Conservation (phyloP, 2,113 vertebrate species). For the Holacanthus passer region DNA sequence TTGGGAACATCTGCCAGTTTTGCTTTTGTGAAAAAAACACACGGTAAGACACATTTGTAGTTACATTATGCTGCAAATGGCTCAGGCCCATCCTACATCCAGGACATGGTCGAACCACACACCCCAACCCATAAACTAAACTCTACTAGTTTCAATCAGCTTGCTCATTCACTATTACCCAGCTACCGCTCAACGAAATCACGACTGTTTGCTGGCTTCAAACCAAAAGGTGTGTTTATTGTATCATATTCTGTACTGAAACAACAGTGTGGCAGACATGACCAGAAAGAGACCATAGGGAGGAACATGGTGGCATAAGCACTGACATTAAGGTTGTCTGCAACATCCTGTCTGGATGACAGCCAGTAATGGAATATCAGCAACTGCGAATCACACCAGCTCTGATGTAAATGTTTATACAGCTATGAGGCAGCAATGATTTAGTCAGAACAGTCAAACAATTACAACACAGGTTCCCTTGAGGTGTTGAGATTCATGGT, state of each 20-base stretch:
- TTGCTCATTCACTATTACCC: too few species aligned
- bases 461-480: neutral
- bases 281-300: neutral
- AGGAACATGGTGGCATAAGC: neutral
- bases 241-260: neutral
- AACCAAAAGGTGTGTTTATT: neutral
- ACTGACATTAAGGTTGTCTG: neutral
- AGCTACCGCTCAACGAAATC: too few species aligned
- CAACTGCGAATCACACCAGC: neutral
- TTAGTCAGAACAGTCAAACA: neutral
- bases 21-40: too few species aligned
- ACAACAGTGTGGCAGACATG: neutral
- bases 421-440: neutral
- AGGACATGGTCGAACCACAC: too few species aligned
- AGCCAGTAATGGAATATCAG: neutral
- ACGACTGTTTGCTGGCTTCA: too few species aligned
- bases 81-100: too few species aligned
- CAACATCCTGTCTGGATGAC: neutral
- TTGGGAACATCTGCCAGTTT: neutral
- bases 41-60: neutral
- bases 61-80: neutral
- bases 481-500: constrained; percentile 14
- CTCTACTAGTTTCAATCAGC: too few species aligned
- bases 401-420: neutral
- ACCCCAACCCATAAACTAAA: too few species aligned